phyloP scores from a whole-genome alignment of 64 coral and sea anemone genomes.

The Stylophora pistillata region DNA sequence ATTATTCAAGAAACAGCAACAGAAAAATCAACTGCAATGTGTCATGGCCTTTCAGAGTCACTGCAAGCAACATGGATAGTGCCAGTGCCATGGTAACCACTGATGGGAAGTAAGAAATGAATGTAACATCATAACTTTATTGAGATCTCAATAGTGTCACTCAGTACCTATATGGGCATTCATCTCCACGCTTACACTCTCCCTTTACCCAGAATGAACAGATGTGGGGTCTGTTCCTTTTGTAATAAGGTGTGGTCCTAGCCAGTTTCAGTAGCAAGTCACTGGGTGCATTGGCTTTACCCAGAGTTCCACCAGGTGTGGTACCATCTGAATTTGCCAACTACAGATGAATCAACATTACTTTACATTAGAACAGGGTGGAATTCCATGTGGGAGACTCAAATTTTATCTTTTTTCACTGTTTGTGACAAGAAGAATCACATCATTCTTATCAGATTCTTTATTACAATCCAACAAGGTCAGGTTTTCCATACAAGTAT shows the following conservation, averaged over 20 bases:
- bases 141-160: neutral
- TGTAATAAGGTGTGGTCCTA: conserved; percentile 99
- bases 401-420: neutral
- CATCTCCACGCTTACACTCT: conserved; percentile 97
- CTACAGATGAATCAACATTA: conserved; percentile 35
- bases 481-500: no score
- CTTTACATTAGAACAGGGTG: neutral
- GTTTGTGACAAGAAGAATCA: no score
- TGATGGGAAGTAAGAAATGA: no score
- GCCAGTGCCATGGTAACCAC: no score
- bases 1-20: no score
- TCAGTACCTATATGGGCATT: conserved; percentile 95
- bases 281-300: conserved; percentile 96
- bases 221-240: conserved; percentile 93
- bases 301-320: conserved; percentile 86
- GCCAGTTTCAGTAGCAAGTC: conserved; percentile 94
- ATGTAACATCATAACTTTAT: no score
- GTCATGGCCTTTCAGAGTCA: no score
- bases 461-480: no score
- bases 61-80: no score
- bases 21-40: no score
- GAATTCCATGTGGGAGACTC: neutral
- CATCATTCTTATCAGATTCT: no score
- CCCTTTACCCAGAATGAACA: conserved; percentile 99
- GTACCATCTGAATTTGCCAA: conserved; percentile 91